Conservation (phyloP, 2,797 vertebrate genomes). For the Leuciscus waleckii region DNA sequence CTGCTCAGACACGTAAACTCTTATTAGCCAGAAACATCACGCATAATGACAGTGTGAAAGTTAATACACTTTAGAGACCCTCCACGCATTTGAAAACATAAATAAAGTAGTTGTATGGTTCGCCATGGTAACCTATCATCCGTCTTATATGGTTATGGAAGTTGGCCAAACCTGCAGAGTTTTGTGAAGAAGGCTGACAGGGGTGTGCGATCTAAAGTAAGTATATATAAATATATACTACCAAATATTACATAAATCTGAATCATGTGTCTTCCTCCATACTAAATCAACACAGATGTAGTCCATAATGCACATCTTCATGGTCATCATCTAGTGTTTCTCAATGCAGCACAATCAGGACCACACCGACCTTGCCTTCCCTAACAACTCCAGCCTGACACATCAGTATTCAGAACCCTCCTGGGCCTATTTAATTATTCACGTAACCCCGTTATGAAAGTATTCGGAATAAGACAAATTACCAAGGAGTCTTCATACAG, state of each 20-base stretch:
- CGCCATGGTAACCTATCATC: neutral
- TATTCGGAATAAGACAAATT: neutral
- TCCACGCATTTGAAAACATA: conserved; percentile 14
- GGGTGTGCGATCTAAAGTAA: conserved; percentile 37
- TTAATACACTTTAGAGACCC: conserved; percentile 4
- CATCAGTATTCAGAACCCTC: conserved; percentile 7
- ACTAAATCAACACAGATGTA: conserved; percentile 7
- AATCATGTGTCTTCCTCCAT: neutral
- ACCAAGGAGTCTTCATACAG: neutral
- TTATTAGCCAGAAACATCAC: neutral
- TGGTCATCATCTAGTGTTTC: neutral
- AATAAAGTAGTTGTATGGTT: conserved; percentile 2
- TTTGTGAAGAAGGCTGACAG: conserved; percentile 53
- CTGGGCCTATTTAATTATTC: conserved; percentile 16
- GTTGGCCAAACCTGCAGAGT: neutral
- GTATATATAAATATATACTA: neutral
- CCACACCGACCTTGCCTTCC: neutral
- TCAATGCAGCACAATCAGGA: neutral
- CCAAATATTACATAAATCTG: neutral
- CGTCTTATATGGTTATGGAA: neutral
- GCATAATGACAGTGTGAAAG: neutral
- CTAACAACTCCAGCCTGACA: conserved; percentile 17
- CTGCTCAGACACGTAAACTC: conserved; percentile 25
- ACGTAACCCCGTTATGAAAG: neutral
- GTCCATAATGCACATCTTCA: neutral